A percentile compares a stretch with the other conserved stretches of the same genome.
Evolutionary conservation across 2,888 invertebrate species (phyloP).

Genomic region (Druceiella hillmani): DNA sequence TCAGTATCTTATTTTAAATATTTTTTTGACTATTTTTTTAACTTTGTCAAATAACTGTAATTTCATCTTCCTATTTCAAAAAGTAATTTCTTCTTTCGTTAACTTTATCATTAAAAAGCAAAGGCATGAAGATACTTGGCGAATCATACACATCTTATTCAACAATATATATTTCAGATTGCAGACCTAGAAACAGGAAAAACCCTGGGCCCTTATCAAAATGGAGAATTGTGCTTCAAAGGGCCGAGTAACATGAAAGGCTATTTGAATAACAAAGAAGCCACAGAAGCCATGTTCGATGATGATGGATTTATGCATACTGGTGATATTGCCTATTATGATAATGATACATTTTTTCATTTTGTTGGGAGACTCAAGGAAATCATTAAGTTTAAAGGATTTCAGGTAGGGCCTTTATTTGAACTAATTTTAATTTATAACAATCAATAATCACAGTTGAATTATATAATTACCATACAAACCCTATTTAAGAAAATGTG

Average conservation of each 20-base stretch:
- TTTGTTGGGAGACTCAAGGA: conserved; percentile 73
- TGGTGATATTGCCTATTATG: conserved; percentile 68
- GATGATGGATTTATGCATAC: conserved; percentile 62
- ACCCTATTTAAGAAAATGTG: no score
- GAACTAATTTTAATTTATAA: no score
- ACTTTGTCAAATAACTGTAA: no score
- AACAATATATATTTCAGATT: conserved; percentile 22
- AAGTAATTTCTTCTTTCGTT: no score
- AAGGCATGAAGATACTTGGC: no score
- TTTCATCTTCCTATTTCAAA: no score
- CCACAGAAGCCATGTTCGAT: conserved; percentile 52
- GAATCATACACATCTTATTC: no score
- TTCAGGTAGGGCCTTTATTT: conserved; percentile 54
- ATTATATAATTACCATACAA: no score
- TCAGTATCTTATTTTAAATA: no score
- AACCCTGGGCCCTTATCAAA: conserved; percentile 49
- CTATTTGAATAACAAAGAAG: conserved; percentile 58
- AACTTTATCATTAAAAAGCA: no score
- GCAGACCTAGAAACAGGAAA: conserved; percentile 51
- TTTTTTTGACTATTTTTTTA: no score
- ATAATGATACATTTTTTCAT: conserved; percentile 59
- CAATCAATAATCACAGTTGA: no score
- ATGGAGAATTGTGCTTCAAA: conserved; percentile 69
- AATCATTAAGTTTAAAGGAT: conserved; percentile 73
- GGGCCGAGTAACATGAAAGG: conserved; percentile 68